Evolutionary conservation across 2,113 vertebrate genomes (phyloP).

Genomic region (Cyprinodon variegatus): DNA sequence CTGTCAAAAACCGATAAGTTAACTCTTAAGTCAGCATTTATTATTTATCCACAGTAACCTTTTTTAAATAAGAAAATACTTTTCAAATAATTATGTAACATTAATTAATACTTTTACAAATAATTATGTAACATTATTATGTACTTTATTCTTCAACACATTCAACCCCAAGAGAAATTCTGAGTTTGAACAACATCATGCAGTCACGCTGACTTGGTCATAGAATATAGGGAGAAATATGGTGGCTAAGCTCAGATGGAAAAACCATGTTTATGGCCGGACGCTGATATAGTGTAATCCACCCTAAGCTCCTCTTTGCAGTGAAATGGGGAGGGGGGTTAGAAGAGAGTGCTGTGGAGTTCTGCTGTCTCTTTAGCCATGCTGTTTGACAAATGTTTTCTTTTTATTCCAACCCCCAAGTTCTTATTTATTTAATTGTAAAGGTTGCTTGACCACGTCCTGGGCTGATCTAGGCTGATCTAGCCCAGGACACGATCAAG

Average conservation of each 20-base stretch:
- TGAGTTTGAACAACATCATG: not conserved
- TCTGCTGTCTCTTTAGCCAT: constrained; percentile 7
- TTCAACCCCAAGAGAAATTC: not conserved
- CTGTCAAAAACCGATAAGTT: too few relatives aligned
- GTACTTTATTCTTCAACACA: not conserved
- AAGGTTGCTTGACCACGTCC: too few relatives aligned
- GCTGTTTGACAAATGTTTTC: not conserved
- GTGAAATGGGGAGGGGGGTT: constrained; percentile 16
- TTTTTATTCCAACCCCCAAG: too few relatives aligned
- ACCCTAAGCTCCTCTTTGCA: constrained; percentile 61
- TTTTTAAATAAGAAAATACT: too few relatives aligned
- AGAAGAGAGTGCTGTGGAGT: constrained; percentile 10
- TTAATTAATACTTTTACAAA: too few relatives aligned
- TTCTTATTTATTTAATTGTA: too few relatives aligned
- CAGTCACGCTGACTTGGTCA: not conserved
- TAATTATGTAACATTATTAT: too few relatives aligned
- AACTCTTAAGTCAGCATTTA: too few relatives aligned
- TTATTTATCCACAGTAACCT: too few relatives aligned
- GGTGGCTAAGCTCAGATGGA: constrained; percentile 56
- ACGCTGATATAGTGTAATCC: constrained; percentile 71
- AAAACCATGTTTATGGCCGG: constrained; percentile 58
- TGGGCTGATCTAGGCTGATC: not conserved
- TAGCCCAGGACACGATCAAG: not conserved
- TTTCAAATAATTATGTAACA: too few relatives aligned
- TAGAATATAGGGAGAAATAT: constrained; percentile 45